Evolutionary conservation across 2,888 invertebrate genomes (phyloP), one percentile per base, ranked within the genome.

Genomic region (Pollenia angustigena): DNA sequence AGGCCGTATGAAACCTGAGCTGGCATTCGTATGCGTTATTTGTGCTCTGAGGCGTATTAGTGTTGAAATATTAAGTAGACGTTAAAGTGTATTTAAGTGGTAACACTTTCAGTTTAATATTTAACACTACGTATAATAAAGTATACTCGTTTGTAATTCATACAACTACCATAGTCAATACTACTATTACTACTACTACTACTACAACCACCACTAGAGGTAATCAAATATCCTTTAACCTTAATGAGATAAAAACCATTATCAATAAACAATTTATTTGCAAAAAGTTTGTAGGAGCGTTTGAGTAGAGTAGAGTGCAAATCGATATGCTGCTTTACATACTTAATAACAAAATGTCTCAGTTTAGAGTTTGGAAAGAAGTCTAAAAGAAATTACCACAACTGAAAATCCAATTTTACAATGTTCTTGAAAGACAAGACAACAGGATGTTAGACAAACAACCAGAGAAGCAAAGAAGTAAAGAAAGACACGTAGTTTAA

Each of bases 221-320:
- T 69, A 54, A 75, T 76, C 44, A 75, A 82, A 69, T 82, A 76
- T 68, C 50, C 58, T 82, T 82, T 60, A 69, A 40, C 68, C 69
- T 18, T 69, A 62, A 75, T 75, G 58, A 52, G 42, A 44, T 68
- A 14, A 32, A 69, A 82, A 60, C 48, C 40, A 52, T 60, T 44
- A 75, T 44, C 46, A 52, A 16, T 68, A 46, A 69, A 75, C 40
- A 58, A 48, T 68, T 52, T 56, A 48, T 23, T 62, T 40, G 18
- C 14, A 16, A 14, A 46, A 11, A 50, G 40, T 75, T 18, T n/a
- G 54, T 42, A 71, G 12, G 44, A 44, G 18, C 0, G 48, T 10
- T 46, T 56, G 56, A n/a, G 18, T 9, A n/a, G n/a, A n/a, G n/a
- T n/a, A n/a, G n/a, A n/a, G 58, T 58, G 44, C 42, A 54, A 62